Evolutionary conservation across 2,888 invertebrate species (phyloP).

Genomic region (Ichneumoninae sp.): DNA sequence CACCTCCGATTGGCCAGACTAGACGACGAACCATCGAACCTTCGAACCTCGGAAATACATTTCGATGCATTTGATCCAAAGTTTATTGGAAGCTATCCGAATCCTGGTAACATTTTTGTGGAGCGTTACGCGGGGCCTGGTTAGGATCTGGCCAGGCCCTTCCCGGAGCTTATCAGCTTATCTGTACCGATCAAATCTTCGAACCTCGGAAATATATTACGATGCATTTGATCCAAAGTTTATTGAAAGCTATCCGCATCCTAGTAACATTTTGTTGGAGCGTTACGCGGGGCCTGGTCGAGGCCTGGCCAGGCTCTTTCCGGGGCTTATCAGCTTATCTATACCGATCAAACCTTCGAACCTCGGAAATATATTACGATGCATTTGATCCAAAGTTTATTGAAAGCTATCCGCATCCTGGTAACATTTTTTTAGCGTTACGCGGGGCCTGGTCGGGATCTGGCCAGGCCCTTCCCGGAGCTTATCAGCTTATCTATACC

Average conservation of each 20-base stretch:
- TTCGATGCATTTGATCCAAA: not conserved
- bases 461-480: too few species aligned
- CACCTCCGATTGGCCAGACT: not conserved
- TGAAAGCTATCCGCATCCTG: not conserved
- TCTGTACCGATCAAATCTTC: too few species aligned
- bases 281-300: too few species aligned
- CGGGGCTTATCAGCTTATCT: conserved; percentile 17
- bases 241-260: too few species aligned
- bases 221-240: too few species aligned
- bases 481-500: too few species aligned
- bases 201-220: too few species aligned
- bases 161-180: too few species aligned
- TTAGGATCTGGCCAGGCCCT: too few species aligned
- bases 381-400: not conserved
- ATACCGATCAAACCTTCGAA: not conserved
- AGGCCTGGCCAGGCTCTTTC: too few species aligned
- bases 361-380: not conserved
- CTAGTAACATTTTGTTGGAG: not conserved
- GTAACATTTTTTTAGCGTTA: not conserved
- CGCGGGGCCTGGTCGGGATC: not conserved
- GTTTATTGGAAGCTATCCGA: not conserved
- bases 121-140: not conserved
- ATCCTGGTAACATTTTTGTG: not conserved
- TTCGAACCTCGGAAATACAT: not conserved
- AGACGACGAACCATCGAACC: not conserved